These are phyloP conservation scores for Tringa solitaria DNA, from an alignment of 2,113 vertebrate species.

Conservation along the genomic window DNA sequence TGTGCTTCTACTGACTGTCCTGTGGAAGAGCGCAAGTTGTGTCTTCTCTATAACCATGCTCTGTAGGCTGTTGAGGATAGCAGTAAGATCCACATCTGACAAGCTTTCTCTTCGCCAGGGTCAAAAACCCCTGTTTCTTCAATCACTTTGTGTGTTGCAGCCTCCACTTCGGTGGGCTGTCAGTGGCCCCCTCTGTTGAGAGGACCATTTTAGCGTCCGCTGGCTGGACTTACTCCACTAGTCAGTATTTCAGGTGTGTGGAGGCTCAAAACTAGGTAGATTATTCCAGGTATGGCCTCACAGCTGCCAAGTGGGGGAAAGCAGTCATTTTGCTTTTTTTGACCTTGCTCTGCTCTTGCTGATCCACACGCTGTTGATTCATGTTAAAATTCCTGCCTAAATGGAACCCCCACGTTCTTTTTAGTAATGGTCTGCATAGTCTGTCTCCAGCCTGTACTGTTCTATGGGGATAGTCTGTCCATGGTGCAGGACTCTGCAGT, in stretches of 20 bases:
- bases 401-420: accelerated
- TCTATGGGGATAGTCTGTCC: not conserved
- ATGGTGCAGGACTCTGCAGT: not conserved
- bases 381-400: accelerated
- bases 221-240: not conserved
- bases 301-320: accelerated
- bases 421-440: not conserved
- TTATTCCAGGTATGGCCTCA: not conserved
- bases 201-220: not conserved
- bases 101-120: not conserved
- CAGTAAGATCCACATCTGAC: not conserved
- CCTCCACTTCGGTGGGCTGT: not conserved
- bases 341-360: not conserved
- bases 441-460: not conserved
- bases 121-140: not conserved
- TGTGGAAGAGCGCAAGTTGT: not conserved
- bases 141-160: accelerated
- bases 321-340: not conserved
- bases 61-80: not conserved
- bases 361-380: accelerated
- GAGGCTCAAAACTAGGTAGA: not conserved
- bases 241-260: not conserved
- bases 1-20: not conserved
- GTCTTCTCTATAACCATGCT: not conserved
- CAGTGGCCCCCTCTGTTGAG: not conserved